Conservation (phyloP, 2,113 vertebrate genomes). For the Cyprinus carpio region DNA sequence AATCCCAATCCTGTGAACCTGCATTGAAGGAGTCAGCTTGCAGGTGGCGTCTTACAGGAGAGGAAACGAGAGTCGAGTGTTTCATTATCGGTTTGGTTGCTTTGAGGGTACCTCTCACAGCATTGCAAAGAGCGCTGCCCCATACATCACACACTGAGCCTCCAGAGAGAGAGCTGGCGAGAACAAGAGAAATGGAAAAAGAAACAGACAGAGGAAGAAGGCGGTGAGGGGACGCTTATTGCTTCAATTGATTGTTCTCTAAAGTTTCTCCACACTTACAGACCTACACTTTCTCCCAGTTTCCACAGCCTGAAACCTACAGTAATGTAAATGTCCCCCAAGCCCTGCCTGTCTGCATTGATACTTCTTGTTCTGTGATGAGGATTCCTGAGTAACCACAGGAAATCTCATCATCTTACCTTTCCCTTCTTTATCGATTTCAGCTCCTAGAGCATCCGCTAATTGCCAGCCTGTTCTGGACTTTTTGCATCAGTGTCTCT, state of each 20-base stretch:
- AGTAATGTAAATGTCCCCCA: not conserved
- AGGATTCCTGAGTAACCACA: not conserved
- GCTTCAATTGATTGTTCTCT: conserved; percentile 33
- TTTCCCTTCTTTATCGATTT: not conserved
- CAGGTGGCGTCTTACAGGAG: not conserved
- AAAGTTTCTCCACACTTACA: not conserved
- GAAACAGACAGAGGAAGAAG: not conserved
- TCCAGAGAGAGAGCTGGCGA: conserved; percentile 18
- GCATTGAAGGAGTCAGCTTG: not conserved
- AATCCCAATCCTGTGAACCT: not conserved
- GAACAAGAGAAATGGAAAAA: not conserved
- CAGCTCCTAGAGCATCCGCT: not conserved
- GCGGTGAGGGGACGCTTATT: not conserved
- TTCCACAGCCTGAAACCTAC: not conserved
- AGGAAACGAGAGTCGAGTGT: not conserved
- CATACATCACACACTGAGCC: conserved; percentile 14
- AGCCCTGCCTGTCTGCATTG: conserved; percentile 5
- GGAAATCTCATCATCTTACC: not conserved
- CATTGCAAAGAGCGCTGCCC: not conserved
- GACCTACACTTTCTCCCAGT: not conserved
- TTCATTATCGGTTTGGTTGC: conserved; percentile 22
- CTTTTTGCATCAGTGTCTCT: not conserved
- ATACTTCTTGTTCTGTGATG: conserved; percentile 4
- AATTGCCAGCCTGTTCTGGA: not conserved
- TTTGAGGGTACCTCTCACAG: conserved; percentile 4